Percentiles rank a stretch among this genome's conserved stretches.
These are phyloP conservation scores for Sinosuthora webbiana DNA, from an alignment of 2,113 vertebrate species.

Conservation along the genomic window DNA sequence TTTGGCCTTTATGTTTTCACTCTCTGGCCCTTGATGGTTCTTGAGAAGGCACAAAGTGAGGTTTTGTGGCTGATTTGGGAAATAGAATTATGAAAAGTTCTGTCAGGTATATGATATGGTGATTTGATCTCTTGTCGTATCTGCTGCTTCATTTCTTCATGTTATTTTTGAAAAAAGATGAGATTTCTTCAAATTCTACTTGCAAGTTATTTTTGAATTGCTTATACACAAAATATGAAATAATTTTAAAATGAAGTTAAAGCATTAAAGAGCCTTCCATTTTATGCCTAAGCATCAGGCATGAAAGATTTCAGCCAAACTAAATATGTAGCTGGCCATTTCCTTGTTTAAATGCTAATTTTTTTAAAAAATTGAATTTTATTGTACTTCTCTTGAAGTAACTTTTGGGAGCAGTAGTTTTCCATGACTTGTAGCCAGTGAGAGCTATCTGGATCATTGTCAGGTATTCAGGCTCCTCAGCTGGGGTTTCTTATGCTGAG, in stretches of 20 bases:
- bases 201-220: not conserved
- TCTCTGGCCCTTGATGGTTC: not conserved
- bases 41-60: not conserved
- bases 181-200: not conserved
- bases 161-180: not conserved
- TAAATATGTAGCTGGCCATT: not conserved
- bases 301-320: not conserved
- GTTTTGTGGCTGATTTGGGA: not conserved
- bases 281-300: not conserved
- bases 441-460: not conserved
- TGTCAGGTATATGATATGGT: not conserved
- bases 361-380: not conserved
- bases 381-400: not conserved
- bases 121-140: not conserved
- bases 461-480: not conserved
- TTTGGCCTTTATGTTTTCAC: not conserved
- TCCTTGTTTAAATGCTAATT: not conserved
- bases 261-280: not conserved
- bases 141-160: not conserved
- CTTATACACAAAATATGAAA: not conserved
- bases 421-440: not conserved
- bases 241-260: not conserved
- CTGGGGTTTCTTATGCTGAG: not conserved
- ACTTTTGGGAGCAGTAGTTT: not conserved
- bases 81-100: not conserved